phyloP scores from a whole-genome alignment of 35 echinoderm and acorn worm genomes.

The Acanthaster planci region DNA sequence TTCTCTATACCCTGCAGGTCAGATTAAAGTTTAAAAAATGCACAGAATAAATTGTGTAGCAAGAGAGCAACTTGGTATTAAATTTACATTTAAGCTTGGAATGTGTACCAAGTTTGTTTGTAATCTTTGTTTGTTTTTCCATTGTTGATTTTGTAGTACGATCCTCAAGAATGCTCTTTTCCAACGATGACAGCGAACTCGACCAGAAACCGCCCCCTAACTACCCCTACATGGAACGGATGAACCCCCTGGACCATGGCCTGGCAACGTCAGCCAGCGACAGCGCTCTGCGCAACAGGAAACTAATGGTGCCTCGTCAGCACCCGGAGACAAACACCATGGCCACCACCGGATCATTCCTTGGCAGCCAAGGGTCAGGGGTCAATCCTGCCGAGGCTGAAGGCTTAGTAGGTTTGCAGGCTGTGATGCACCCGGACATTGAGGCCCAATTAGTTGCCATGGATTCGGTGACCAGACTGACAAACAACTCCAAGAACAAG shows the following conservation, averaged over 20 bases:
- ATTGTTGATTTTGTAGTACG: constrained; percentile 34
- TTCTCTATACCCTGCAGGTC: too few species aligned
- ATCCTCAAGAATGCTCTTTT: constrained; percentile 73
- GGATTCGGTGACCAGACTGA: constrained; percentile 24
- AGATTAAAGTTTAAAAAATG: too few species aligned
- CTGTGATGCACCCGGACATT: constrained; percentile 45
- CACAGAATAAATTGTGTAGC: too few species aligned
- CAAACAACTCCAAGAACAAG: constrained; percentile 40
- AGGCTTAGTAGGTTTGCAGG: background rate
- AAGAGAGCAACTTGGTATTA: too few species aligned
- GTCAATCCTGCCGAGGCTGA: background rate
- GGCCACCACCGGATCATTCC: background rate
- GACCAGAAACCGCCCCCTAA: constrained; percentile 29
- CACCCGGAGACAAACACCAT: background rate
- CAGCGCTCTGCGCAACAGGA: background rate
- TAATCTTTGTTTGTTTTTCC: background rate
- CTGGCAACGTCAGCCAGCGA: too few species aligned
- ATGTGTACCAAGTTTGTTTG: background rate
- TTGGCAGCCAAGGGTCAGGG: constrained; percentile 8
- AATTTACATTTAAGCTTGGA: background rate
- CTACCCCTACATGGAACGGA: constrained; percentile 40
- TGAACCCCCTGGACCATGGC: constrained; percentile 24
- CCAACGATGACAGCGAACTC: constrained; percentile 54
- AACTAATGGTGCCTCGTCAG: background rate
- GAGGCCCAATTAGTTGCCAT: constrained; percentile 44